Evolutionary conservation across 2,888 invertebrate genomes (phyloP).

Genomic region (Caenorhabditis macrosperma): DNA sequence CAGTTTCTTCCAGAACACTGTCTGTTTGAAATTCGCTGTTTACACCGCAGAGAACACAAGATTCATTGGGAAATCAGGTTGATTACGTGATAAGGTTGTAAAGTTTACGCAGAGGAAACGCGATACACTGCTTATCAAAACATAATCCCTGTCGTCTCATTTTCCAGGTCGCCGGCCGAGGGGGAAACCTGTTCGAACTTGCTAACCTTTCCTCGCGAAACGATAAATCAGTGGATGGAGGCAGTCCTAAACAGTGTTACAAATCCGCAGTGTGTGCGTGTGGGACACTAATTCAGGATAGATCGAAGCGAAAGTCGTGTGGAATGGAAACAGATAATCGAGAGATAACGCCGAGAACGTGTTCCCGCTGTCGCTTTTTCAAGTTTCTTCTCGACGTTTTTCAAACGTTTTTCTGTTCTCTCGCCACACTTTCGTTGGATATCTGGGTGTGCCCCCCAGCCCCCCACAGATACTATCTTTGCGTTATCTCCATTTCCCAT

Average conservation of each 20-base stretch:
- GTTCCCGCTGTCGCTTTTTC: conserved; percentile 30
- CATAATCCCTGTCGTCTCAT: conserved; percentile 15
- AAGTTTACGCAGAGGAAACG: conserved; percentile 1
- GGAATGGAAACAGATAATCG: conserved; percentile 28
- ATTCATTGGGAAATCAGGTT: neutral
- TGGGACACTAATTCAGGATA: conserved; percentile 24
- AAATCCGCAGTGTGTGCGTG: neutral
- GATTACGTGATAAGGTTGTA: conserved; percentile 5
- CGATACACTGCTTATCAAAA: conserved; percentile 35
- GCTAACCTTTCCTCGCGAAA: conserved; percentile 47
- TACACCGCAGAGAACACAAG: too few species aligned
- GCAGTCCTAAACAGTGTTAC: conserved; percentile 24
- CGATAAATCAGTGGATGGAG: conserved; percentile 43
- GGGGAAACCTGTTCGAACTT: conserved; percentile 46
- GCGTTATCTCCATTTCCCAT: conserved; percentile 35
- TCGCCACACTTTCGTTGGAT: conserved; percentile 10
- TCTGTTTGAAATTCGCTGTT: too few species aligned
- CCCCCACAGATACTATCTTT: conserved; percentile 17
- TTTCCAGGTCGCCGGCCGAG: conserved; percentile 23
- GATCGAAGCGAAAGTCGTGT: conserved; percentile 5
- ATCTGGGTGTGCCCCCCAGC: conserved; percentile 34
- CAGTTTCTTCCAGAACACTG: too few species aligned
- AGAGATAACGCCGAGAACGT: conserved; percentile 38
- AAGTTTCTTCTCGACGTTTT: conserved; percentile 35
- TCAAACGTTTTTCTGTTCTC: conserved; percentile 22